Base-by-base conservation (phyloP, 2,113 vertebrate genomes). In the Atractosteus spatula region DNA sequence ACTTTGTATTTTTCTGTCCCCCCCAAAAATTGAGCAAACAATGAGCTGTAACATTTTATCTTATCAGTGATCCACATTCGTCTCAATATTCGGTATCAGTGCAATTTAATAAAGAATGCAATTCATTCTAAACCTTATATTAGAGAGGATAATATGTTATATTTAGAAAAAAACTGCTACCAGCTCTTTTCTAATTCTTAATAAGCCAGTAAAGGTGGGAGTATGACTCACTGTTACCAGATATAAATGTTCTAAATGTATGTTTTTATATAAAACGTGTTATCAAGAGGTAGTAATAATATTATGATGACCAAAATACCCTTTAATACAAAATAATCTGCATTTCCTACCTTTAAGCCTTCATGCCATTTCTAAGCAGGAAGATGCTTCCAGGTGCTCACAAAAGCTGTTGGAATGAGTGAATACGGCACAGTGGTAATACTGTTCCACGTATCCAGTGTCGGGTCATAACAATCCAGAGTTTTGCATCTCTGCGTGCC, bases 341-440 rank as follows among this genome's bases (percentile, higher is more conserved):
- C 29, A 29, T 29, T 29, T 29, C 29, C 29, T 29, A 29, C 29
- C 29, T 29, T 29, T 29, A 29, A 29, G 29, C 0, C 2, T 29
- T 29, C 29, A 29, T 29, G 29, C 29, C 29, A 29, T 29, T 2
- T 41, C 88, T 91, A 98, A 0, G 94, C 94, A 0, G 96, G 96
- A 72, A 98, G 89, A 77, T 98, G 96, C 78, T 96, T 98, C 96
- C 96, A 98, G 65, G 96, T 98, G 89, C 96, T 98, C 79, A 98
- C 96, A 1, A 98, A 98, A 75, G 96, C 96, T 0, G 96, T 98
- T 72, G 96, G 96, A 82, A 98, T 98, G 70, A 98, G 92, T 0
- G 96, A 98, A 84, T 98, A 98, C 87, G 96, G 96, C 90, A 98
- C 96, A 0, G 95, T 96, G 14, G 96, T 98, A 80, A 98, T 92